Evolutionary conservation across 2,888 invertebrate species (phyloP).

Genomic region (Tenodera sinensis): DNA sequence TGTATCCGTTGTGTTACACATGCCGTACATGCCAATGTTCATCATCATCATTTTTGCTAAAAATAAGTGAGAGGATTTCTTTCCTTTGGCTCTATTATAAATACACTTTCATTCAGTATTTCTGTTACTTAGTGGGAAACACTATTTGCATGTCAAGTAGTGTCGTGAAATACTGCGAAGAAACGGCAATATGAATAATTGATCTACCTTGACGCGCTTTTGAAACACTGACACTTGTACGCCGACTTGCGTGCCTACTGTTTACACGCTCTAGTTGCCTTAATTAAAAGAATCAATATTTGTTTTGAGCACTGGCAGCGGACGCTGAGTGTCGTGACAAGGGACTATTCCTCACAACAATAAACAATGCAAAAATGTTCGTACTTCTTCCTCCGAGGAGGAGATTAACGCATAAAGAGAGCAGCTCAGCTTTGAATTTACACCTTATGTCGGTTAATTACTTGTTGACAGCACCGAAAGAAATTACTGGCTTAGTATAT

Average conservation of each 20-base stretch:
- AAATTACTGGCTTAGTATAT: neutral
- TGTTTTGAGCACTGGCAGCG: neutral
- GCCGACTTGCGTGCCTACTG: neutral
- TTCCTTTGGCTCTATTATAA: neutral
- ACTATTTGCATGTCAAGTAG: neutral
- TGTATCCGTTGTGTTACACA: constrained; percentile 32
- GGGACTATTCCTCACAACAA: neutral
- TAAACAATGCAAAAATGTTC: neutral
- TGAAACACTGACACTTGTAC: neutral
- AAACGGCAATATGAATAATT: neutral
- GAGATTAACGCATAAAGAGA: neutral
- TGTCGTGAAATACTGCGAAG: neutral
- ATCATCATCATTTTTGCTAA: constrained; percentile 58
- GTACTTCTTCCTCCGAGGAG: neutral
- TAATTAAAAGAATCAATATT: constrained; percentile 19
- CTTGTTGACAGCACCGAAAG: neutral
- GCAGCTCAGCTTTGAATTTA: neutral
- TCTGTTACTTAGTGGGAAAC: neutral
- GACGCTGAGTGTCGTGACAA: neutral
- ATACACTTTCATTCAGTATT: neutral
- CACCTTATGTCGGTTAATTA: neutral
- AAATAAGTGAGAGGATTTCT: neutral
- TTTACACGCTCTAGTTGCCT: neutral
- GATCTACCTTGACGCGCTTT: neutral
- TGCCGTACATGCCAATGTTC: constrained; percentile 76